Percentiles rank a stretch among this genome's conserved stretches.
These are phyloP conservation scores for Leistus spinibarbis DNA, from an alignment of 2,888 invertebrate species.

Conservation along the genomic window DNA sequence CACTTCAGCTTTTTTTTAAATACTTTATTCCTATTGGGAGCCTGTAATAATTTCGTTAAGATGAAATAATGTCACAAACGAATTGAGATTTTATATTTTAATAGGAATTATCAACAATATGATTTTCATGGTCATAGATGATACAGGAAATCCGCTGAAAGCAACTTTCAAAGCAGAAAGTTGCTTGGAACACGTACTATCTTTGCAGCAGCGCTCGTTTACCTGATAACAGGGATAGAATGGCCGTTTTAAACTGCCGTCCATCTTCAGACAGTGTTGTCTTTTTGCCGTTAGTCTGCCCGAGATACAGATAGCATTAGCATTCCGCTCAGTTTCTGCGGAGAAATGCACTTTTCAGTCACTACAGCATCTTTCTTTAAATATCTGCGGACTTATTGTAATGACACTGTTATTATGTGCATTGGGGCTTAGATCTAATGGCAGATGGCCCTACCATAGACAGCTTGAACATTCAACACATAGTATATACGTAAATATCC, in stretches of 20 bases:
- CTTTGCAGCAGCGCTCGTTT: background rate
- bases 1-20: too few relatives aligned
- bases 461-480: too few relatives aligned
- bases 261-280: conserved; percentile 30
- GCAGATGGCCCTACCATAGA: too few relatives aligned
- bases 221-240: conserved; percentile 7
- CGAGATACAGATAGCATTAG: conserved; percentile 25
- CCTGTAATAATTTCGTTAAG: too few relatives aligned
- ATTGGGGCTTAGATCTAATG: conserved; percentile 25
- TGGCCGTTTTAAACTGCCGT: conserved; percentile 36
- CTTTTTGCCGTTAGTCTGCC: conserved; percentile 24
- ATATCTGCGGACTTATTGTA: conserved; percentile 35
- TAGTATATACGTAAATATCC: too few relatives aligned
- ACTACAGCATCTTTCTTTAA: conserved; percentile 20
- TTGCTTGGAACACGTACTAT: background rate
- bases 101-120: too few relatives aligned
- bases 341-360: background rate
- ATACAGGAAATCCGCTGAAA: background rate
- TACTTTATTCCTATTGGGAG: too few relatives aligned
- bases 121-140: background rate
- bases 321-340: conserved; percentile 25
- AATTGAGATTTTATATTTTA: too few relatives aligned
- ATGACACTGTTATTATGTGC: conserved; percentile 33
- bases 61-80: too few relatives aligned
- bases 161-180: background rate